Conservation (phyloP, 2,113 vertebrate species). For the Hiodon alosoides region DNA sequence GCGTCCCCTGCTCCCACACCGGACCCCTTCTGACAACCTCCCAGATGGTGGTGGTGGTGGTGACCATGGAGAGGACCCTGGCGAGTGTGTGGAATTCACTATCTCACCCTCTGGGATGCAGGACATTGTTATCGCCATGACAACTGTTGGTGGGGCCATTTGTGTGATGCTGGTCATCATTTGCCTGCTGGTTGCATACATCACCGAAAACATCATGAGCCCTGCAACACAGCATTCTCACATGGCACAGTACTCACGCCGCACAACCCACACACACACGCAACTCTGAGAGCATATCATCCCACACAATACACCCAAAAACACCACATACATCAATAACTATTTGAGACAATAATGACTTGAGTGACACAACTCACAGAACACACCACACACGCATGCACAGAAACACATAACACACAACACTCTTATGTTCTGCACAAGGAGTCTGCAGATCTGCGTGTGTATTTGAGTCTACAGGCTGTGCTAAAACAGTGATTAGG, state of each 20-base stretch:
- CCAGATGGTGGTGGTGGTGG: neutral
- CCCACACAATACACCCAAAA: neutral
- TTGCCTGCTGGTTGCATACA: slow-evolving; percentile 92
- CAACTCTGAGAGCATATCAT: neutral
- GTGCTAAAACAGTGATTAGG: neutral
- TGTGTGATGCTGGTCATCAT: slow-evolving; percentile 98
- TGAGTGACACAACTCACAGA: neutral
- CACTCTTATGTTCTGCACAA: slow-evolving; percentile 6
- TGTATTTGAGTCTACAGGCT: neutral
- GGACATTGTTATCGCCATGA: slow-evolving; percentile 96
- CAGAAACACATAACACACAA: slow-evolving; percentile 31
- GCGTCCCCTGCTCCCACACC: slow-evolving; percentile 51
- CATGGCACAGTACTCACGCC: slow-evolving; percentile 51
- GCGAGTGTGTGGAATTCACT: slow-evolving; percentile 83
- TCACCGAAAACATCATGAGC: slow-evolving; percentile 91
- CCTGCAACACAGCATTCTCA: slow-evolving; percentile 55
- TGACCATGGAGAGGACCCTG: slow-evolving; percentile 26
- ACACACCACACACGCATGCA: neutral
- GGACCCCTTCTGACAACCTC: slow-evolving; percentile 19
- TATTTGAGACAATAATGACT: neutral
- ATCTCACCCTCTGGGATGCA: slow-evolving; percentile 81
- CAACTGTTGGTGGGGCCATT: slow-evolving; percentile 91
- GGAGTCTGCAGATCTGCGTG: neutral
- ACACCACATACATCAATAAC: neutral
- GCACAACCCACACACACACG: slow-evolving; percentile 23